Percentiles rank a stretch among this genome's conserved stretches.
phyloP scores from a whole-genome alignment of 2,888 invertebrate genomes.

The Scotopteryx bipunctaria region DNA sequence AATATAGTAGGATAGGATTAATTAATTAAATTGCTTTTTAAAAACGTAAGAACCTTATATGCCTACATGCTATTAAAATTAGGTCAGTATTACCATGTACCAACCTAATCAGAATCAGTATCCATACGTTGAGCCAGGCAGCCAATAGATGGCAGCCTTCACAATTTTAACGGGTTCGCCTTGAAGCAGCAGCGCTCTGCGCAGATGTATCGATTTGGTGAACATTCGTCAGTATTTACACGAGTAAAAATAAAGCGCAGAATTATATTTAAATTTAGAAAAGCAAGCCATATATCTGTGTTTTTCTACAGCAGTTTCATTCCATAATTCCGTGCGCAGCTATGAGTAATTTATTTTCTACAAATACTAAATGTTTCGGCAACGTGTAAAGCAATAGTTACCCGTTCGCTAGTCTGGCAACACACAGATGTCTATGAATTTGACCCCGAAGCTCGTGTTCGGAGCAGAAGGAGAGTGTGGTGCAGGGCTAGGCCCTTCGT shows the following conservation, averaged over 20 bases:
- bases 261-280: slow-evolving; percentile 28
- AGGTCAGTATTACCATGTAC: slow-evolving; percentile 18
- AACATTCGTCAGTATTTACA: slow-evolving; percentile 62
- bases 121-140: slow-evolving; percentile 7
- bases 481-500: slow-evolving; percentile 81
- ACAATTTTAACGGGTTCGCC: slow-evolving; percentile 52
- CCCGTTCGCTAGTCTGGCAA: slow-evolving; percentile 56
- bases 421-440: slow-evolving; percentile 80
- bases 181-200: slow-evolving; percentile 69
- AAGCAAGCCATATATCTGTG: slow-evolving; percentile 1
- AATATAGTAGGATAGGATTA: too few species aligned
- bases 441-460: slow-evolving; percentile 83
- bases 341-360: slow-evolving; percentile 9
- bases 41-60: too few species aligned
- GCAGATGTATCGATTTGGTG: slow-evolving; percentile 77
- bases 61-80: slow-evolving; percentile 11
- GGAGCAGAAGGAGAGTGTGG: slow-evolving; percentile 78
- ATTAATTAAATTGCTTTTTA: too few species aligned
- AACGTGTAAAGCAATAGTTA: slow-evolving; percentile 18
- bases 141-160: slow-evolving; percentile 64
- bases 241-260: slow-evolving; percentile 51
- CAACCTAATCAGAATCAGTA: too few species aligned
- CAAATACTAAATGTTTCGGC: slow-evolving; percentile 16
- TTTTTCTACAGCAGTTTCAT: background rate
- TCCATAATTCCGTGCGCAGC: slow-evolving; percentile 19